Base-by-base conservation (phyloP, 2,797 vertebrate species). In the Yasuhikotakia modesta region DNA sequence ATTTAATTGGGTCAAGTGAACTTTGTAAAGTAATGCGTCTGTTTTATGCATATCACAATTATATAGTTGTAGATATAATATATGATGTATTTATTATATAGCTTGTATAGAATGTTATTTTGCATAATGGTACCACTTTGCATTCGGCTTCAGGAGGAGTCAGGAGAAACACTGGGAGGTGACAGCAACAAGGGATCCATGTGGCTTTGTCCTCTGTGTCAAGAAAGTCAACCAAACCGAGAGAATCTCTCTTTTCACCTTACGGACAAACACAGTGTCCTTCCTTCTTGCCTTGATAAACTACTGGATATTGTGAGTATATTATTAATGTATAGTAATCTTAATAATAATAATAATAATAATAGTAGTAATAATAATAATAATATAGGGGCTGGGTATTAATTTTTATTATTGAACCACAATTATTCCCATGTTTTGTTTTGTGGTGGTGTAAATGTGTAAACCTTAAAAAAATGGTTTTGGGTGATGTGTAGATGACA, bases 131-230 rank as follows among this genome's bases (percentile, higher is more conserved):
- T 78, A 27, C 63, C 11, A 17, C 12, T 57, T 13, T 16, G 13
- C 14, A 39, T 53, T 66, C 22, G 83, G 74, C 85, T 52, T 79
- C 80, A 97, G 96, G 95, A 95, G 95, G 94, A 96, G 95, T 87
- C 92, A 91, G 71, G 93, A 91, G 90, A 96, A 95, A 92, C 92
- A 55, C 92, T 92, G 87, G 90, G 88, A 83, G 93, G 92, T 89
- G 91, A 91, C 73, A 92, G 90, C 75, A 91, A 91, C 48, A 90
- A 93, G 71, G 92, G 90, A 88, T 92, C 91, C 78, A 90, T 89
- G 83, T 95, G 94, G 93, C 89, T 95, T 57, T 97, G 96, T 88
- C 96, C 96, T 0, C 90, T 97, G 77, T 97, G 96, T 92, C 95
- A 96, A 88, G 93, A 94, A 87, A 92, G 93, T 87, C 91, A 96